Evolutionary conservation across 2,113 vertebrate genomes (phyloP).

Genomic region (Equus przewalskii): DNA sequence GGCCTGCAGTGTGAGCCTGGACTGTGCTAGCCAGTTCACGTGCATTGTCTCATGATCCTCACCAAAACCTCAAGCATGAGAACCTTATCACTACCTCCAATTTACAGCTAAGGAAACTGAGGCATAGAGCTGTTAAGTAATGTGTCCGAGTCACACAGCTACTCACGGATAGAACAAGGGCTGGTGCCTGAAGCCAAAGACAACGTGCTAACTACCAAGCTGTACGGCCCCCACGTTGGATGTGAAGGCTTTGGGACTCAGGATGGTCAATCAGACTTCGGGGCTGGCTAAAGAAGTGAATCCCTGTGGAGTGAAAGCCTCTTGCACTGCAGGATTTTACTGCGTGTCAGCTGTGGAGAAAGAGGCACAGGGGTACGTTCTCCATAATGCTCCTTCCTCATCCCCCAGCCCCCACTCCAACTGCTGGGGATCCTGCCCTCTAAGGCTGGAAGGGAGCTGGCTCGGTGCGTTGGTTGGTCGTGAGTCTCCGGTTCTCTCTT

Average conservation of each 20-base stretch:
- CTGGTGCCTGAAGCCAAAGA: not conserved
- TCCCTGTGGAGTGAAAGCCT: not conserved
- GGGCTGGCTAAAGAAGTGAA: not conserved
- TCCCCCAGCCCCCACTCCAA: not conserved
- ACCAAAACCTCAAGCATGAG: not conserved
- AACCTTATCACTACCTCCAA: not conserved
- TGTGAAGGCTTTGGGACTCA: not conserved
- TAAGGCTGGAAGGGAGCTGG: not conserved
- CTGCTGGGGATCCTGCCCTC: not conserved
- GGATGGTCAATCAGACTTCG: too few relatives aligned
- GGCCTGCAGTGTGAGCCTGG: not conserved
- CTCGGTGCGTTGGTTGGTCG: fast-evolving
- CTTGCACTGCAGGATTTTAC: not conserved
- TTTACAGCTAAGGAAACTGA: not conserved
- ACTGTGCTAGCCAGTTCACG: not conserved
- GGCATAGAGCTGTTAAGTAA: not conserved
- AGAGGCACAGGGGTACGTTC: not conserved
- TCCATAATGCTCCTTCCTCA: not conserved
- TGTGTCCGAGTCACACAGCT: not conserved
- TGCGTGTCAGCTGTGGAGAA: not conserved
- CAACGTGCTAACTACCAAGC: not conserved
- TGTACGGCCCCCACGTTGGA: not conserved
- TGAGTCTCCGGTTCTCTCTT: not conserved
- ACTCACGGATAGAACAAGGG: not conserved
- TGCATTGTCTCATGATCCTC: not conserved